A percentile compares a stretch with the other conserved stretches of the same genome.
Evolutionary conservation across 2,888 invertebrate species (phyloP).

Genomic region (Lymantria monacha): DNA sequence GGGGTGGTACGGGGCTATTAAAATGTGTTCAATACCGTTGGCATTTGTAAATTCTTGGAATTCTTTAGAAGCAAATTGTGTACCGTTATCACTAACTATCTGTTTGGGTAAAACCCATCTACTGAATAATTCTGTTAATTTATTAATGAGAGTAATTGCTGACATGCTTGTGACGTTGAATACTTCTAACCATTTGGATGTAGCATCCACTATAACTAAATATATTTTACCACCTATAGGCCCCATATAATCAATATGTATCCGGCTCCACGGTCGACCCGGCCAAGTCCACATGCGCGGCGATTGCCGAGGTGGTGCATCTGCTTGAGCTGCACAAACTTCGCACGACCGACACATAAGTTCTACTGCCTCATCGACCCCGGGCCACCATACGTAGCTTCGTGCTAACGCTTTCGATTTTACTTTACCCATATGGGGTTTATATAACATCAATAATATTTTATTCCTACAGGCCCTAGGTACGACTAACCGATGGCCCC

Average conservation of each 20-base stretch:
- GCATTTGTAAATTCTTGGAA: constrained; percentile 1
- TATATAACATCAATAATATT: too few relatives aligned
- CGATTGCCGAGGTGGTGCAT: too few relatives aligned
- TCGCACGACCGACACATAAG: too few relatives aligned
- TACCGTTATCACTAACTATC: too few relatives aligned
- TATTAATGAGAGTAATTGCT: background rate
- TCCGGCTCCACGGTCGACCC: background rate
- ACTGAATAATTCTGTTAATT: constrained; percentile 2
- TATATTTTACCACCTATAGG: constrained; percentile 2
- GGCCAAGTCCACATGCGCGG: too few relatives aligned
- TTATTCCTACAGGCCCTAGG: too few relatives aligned
- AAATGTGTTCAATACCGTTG: background rate
- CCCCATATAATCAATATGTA: constrained; percentile 4
- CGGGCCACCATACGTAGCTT: too few relatives aligned
- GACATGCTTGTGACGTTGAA: constrained; percentile 2
- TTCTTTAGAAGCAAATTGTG: constrained; percentile 2
- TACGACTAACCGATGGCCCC: constrained; percentile 1
- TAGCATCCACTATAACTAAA: constrained; percentile 3
- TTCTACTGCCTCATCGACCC: too few relatives aligned
- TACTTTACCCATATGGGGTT: too few relatives aligned
- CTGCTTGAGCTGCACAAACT: too few relatives aligned
- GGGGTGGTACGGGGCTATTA: background rate
- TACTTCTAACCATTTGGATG: too few relatives aligned
- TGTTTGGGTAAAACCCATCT: constrained; percentile 5
- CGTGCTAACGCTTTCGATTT: too few relatives aligned